A percentile compares a stretch with the other conserved stretches of the same genome.
phyloP scores from a whole-genome alignment of 2,113 vertebrate genomes.

The Odontophorus gujanensis region DNA sequence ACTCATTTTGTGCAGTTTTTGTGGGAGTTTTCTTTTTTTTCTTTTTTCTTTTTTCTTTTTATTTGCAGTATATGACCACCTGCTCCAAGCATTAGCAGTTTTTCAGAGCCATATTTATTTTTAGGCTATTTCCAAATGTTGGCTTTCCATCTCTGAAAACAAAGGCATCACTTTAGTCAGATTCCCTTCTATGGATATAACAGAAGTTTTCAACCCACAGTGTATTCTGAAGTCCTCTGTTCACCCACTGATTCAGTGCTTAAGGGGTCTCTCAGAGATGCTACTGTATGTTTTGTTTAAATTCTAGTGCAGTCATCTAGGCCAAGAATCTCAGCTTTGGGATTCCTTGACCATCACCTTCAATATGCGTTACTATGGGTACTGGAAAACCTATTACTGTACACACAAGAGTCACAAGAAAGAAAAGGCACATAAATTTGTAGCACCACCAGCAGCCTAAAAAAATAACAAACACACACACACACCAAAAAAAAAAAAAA shows the following conservation, averaged over 20 bases:
- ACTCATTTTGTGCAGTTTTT: neutral
- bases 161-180: neutral
- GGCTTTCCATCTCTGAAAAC: neutral
- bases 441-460: neutral
- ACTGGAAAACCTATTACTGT: constrained; percentile 61
- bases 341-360: constrained; percentile 60
- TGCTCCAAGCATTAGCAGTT: neutral
- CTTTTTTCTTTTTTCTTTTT: neutral
- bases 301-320: constrained; percentile 49
- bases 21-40: neutral
- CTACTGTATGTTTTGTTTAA: constrained; percentile 14
- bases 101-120: neutral
- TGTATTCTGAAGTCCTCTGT: neutral
- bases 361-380: constrained; percentile 67
- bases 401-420: constrained; percentile 22
- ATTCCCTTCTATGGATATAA: neutral
- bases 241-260: neutral
- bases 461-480: neutral
- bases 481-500: too few species aligned
- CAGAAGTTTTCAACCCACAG: neutral
- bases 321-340: constrained; percentile 53
- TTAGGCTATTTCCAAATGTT: neutral
- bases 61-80: neutral
- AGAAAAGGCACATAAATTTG: constrained; percentile 5
- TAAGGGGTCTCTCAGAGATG: neutral